Evolutionary conservation across 2,888 invertebrate genomes (phyloP), one percentile per base, ranked within the genome.

Genomic region (Pseudanteris insignis): DNA sequence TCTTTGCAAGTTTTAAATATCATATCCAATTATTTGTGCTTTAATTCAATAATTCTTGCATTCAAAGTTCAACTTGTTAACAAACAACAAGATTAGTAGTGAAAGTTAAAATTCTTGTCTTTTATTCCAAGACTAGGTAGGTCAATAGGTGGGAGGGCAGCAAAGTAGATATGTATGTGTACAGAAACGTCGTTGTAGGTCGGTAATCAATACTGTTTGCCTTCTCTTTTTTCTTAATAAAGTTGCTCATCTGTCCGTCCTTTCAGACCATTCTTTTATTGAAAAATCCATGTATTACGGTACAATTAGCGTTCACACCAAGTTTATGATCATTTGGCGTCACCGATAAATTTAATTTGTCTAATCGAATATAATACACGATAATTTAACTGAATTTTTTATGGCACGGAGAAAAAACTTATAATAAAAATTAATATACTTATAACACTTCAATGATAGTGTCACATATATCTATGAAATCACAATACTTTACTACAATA

Each of bases 171-270:
- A 46, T 59, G 43, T 60, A 32, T 64, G 60, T 64, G 18, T 18
- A 18, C 6, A 62, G 51, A 58, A 51, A 63, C 54, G 53, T 48
- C 36, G 64, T 55, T 48, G 60, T 53, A 53, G 62, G 55, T 65
- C 61, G 67, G 70, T 68, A 72, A 73, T 73, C 73, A 71, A 73
- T 73, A 73, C 71, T 71, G 67, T 70, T 71, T 69, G 67, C 66
- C 57, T 63, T 64, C 54, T 63, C 68, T 69, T 64, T 66, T 67
- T 64, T 44, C 58, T 18, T 9, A 18, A 38, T 24, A 24, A 10
- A 5, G 24, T 28, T 63, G 26, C 59, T 38, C 61, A 34, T 58
- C 40, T 44, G 44, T 30, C 6, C 18, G 3, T 6, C 14, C 6
- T 32, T 32, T 51, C 34, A 38, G 28, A 43, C 44, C 10, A 46